Conservation (phyloP, 2,113 vertebrate genomes). For the Puntigrus tetrazona region DNA sequence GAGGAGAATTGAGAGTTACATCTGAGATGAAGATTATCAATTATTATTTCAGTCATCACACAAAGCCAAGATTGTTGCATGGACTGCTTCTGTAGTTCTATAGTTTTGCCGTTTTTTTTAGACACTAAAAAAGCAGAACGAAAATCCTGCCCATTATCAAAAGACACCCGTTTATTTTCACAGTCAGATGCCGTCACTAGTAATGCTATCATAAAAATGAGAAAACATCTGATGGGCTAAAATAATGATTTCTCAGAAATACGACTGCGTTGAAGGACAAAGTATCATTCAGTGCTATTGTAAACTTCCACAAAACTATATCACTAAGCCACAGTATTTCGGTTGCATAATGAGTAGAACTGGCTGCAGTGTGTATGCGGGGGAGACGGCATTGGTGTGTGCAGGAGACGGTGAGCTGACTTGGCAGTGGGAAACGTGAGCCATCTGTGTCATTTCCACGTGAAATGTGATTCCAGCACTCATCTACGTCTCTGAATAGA, state of each 20-base stretch:
- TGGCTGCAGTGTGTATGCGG: constrained; percentile 19
- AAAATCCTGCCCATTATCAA: not conserved
- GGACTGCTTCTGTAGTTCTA: not conserved
- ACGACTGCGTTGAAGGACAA: not conserved
- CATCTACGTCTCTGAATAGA: constrained; percentile 44
- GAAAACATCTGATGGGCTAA: not conserved
- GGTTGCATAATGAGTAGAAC: not conserved
- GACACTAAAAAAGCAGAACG: not conserved
- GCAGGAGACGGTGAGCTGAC: constrained; percentile 11
- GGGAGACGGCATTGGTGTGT: not conserved
- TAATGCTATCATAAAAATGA: not conserved
- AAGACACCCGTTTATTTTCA: not conserved
- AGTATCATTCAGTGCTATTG: not conserved
- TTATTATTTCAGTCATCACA: not conserved
- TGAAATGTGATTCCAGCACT: constrained; percentile 60
- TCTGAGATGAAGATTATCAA: not conserved
- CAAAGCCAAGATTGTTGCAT: not conserved
- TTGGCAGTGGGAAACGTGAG: constrained; percentile 53
- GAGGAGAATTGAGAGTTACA: not conserved
- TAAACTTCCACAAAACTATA: not conserved
- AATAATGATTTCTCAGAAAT: not conserved
- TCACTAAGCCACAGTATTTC: not conserved
- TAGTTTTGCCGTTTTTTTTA: not conserved
- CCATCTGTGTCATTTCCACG: constrained; percentile 50
- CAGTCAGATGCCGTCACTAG: not conserved